Evolutionary conservation across 2,888 invertebrate species (phyloP).

Genomic region (Agrilus mali): DNA sequence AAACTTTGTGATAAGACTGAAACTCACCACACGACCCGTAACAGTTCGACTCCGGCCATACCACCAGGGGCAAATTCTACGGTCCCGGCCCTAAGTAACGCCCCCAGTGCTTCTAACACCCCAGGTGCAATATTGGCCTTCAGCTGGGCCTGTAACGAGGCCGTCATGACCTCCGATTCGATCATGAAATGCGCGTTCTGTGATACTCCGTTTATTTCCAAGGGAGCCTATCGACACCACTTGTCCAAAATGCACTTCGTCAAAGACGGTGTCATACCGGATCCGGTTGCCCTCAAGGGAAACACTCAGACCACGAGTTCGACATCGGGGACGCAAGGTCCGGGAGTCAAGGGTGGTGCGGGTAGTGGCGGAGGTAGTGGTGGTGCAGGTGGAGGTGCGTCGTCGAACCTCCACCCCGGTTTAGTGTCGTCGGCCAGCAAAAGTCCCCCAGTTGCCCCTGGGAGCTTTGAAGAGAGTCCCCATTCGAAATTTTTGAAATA

Average conservation of each 20-base stretch:
- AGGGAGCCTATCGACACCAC: slow-evolving; percentile 93
- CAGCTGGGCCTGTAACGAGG: slow-evolving; percentile 91
- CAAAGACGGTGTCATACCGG: slow-evolving; percentile 77
- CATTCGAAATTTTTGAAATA: slow-evolving; percentile 97
- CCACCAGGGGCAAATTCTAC: slow-evolving; percentile 21
- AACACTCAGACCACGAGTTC: slow-evolving; percentile 25
- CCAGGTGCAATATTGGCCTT: slow-evolving; percentile 80
- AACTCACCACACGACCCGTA: slow-evolving; percentile 47
- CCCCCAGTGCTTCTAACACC: slow-evolving; percentile 38
- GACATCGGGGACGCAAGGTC: slow-evolving; percentile 14
- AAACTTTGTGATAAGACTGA: slow-evolving; percentile 94
- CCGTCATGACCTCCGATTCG: slow-evolving; percentile 73
- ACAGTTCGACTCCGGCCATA: slow-evolving; percentile 22
- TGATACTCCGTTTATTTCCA: slow-evolving; percentile 91
- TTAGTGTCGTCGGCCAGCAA: slow-evolving; percentile 19
- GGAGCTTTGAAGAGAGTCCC: slow-evolving; percentile 74
- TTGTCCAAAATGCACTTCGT: slow-evolving; percentile 92
- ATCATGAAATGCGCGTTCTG: slow-evolving; percentile 92
- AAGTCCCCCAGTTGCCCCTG: slow-evolving; percentile 38
- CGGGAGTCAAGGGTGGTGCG: neutral
- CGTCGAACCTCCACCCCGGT: slow-evolving; percentile 8
- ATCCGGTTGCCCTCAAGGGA: slow-evolving; percentile 50
- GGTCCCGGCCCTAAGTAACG: slow-evolving; percentile 18
- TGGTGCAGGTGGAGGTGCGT: slow-evolving; percentile 19
- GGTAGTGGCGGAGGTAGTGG: slow-evolving; percentile 15